phyloP scores from a whole-genome alignment of 2,888 invertebrate genomes.

The Rhyacophila evoluta region DNA sequence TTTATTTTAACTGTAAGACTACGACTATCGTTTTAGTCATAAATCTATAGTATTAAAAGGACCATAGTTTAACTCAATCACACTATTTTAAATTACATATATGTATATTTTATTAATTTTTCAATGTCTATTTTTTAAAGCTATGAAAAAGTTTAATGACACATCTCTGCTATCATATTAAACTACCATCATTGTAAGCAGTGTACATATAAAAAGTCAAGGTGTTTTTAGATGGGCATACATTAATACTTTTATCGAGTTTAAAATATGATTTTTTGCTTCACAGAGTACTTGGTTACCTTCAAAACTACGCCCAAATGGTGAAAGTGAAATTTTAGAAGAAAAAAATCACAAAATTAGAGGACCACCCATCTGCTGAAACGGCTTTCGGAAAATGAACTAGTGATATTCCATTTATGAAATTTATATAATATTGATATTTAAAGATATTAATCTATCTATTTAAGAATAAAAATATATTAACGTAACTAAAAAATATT shows the following conservation, averaged over 20 bases:
- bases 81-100: not conserved
- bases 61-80: not conserved
- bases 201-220: no score
- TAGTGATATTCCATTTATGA: not conserved
- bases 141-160: no score
- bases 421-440: not conserved
- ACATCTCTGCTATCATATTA: no score
- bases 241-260: no score
- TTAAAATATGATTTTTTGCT: not conserved
- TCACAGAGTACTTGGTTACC: slow-evolving; percentile 36
- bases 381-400: not conserved
- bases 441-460: not conserved
- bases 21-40: no score
- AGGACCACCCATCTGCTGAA: not conserved
- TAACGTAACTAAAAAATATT: not conserved
- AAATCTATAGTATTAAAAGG: no score
- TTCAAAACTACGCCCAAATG: slow-evolving; percentile 37
- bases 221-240: no score
- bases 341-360: not conserved
- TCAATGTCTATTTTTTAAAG: no score
- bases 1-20: no score
- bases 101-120: not conserved
- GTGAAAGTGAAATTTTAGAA: slow-evolving; percentile 36
- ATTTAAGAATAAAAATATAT: not conserved
- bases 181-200: no score